Evolutionary conservation across 2,888 invertebrate genomes (phyloP), one percentile per base, ranked within the genome.

Genomic region (Torymus texanus): DNA sequence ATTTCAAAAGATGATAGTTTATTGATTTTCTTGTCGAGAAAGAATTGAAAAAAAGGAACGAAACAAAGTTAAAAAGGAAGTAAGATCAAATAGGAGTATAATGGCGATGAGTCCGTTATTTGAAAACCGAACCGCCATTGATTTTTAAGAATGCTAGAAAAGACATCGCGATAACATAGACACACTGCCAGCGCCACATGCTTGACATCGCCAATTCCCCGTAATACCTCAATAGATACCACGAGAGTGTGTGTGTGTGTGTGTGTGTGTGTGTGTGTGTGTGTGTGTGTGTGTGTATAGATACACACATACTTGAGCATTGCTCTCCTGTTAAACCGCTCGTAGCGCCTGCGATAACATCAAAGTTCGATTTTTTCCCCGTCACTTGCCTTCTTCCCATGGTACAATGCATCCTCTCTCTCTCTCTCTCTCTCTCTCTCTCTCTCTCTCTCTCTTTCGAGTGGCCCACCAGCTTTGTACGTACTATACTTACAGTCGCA

Each of bases 361-460:
- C 67, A 61, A 73, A 72, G 62, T 66, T 63, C 59, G 66, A 78
- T 66, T 66, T 78, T 76, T 71, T 65, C 13, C 58, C 62, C 66
- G 58, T 71, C 58, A 63, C 13, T 72, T 51, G 18, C 59, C 59
- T 66, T 65, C 55, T 66, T 55, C 67, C 11, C 59, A n/a, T 14
- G 8, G n/a, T 14, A 53, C 61, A 65, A 62, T 58, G 14, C 24
- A 1, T 50, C 18, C 41, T 41, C 29, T 29, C 29, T 29, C 29
- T 29, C 24, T 24, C 24, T 24, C 29, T 29, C 29, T 29, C 41
- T 41, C 29, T 29, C 29, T 29, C 29, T 29, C 41, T 41, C 2
- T 21, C 21, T 21, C 1, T 21, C 21, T 21, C 21, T 21, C 21
- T 1, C 21, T 21, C 2, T 21, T 21, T 66, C 50, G 55, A 75